Evolutionary conservation across 2,888 invertebrate genomes (phyloP), one percentile per base, ranked within the genome.

Genomic region (Callimorpha dominula): DNA sequence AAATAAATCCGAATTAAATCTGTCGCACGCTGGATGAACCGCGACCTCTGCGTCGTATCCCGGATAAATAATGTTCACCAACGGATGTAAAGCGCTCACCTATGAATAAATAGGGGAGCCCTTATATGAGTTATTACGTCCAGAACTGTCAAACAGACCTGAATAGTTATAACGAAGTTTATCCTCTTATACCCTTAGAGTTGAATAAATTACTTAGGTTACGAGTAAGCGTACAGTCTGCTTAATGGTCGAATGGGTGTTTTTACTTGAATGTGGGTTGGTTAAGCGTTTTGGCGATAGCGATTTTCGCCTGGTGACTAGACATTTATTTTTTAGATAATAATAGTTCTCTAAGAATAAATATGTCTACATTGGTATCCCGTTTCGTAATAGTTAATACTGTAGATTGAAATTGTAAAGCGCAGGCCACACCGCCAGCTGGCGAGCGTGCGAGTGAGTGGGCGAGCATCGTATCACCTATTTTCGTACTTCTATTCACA

Each of bases 11-110:
- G 17, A 79, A 76, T 81, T 81, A 79, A 79, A 79, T 71, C 75
- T 80, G 80, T 81, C 81, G 40, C 50, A 72, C 71, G 73, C 70
- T 67, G 78, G 63, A 78, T 83, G 81, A 87, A 80, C 82, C 78
- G 70, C 50, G 78, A 80, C 79, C 84, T 71, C 65, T 69, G 67
- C 75, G 75, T 78, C 78, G 80, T 79, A 84, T 83, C 80, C 81
- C 57, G 72, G 79, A 81, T 86, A 81, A 85, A 85, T 85, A 79
- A 86, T 85, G 84, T 81, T 67, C 68, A 74, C 68, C 65, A 73
- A 65, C 73, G 75, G 78, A 75, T 76, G 62, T 70, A 73, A 71
- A 73, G 68, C 72, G 68, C 72, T 74, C 79, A 79, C 78, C 83
- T 81, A 79, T 79, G 79, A 80, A 85, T 83, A 85, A 83, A 84